Percentiles rank a stretch among this genome's conserved stretches.
These are phyloP conservation scores for Taenaris catops DNA, from an alignment of 2,888 invertebrate species.

Conservation along the genomic window DNA sequence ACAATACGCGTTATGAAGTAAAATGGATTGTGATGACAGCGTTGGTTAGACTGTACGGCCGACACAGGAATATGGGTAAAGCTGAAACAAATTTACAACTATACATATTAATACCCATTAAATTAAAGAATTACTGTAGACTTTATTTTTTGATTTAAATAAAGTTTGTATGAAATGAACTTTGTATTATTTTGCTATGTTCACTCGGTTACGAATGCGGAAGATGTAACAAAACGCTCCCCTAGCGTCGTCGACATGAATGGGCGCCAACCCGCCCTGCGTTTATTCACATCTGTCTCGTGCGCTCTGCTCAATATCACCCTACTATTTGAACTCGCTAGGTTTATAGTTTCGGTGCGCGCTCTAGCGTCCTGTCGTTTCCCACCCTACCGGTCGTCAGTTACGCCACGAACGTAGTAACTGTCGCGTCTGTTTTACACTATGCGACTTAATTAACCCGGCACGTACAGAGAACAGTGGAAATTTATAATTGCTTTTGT, in stretches of 20 bases:
- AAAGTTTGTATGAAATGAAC: conserved; percentile 74
- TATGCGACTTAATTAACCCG: conserved; percentile 19
- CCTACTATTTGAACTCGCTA: conserved; percentile 63
- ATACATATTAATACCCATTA: conserved; percentile 58
- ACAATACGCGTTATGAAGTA: conserved; percentile 38
- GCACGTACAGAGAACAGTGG: conserved; percentile 6
- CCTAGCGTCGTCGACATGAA: conserved; percentile 47
- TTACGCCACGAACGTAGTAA: conserved; percentile 59
- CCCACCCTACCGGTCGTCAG: conserved; percentile 38
- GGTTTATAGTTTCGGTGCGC: conserved; percentile 67
- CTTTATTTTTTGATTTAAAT: conserved; percentile 80
- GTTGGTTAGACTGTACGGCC: conserved; percentile 26
- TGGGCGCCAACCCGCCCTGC: conserved; percentile 53
- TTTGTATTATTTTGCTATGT: conserved; percentile 13
- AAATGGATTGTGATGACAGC: conserved; percentile 38
- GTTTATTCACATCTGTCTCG: conserved; percentile 42
- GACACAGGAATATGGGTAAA: conserved; percentile 33
- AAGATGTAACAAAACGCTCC: conserved; percentile 42
- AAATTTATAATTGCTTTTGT: conserved; percentile 7
- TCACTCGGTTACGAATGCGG: conserved; percentile 45
- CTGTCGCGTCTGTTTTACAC: conserved; percentile 43
- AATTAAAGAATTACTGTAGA: conserved; percentile 71
- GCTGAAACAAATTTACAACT: conserved; percentile 65
- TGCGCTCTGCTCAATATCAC: conserved; percentile 41
- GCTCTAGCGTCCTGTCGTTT: conserved; percentile 55